Evolutionary conservation across 2,888 invertebrate species (phyloP).

Genomic region (Volucella inanis): DNA sequence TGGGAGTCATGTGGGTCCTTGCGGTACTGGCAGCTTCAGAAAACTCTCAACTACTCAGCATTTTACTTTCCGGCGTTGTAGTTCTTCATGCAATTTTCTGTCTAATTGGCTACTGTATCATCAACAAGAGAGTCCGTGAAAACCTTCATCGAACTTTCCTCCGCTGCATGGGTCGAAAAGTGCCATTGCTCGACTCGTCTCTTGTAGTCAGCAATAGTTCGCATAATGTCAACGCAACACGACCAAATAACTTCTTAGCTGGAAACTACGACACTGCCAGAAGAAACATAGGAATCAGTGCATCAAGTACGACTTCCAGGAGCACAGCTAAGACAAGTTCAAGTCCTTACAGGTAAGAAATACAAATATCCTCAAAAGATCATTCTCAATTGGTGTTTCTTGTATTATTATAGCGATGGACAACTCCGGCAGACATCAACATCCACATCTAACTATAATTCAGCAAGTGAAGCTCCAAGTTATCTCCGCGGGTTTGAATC

Average conservation of each 20-base stretch:
- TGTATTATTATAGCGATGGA: slow-evolving; percentile 86
- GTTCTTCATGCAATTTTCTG: slow-evolving; percentile 92
- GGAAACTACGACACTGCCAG: slow-evolving; percentile 85
- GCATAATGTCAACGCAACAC: slow-evolving; percentile 87
- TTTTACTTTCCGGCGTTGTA: slow-evolving; percentile 90
- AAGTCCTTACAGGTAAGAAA: slow-evolving; percentile 90
- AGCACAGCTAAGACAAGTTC: slow-evolving; percentile 97
- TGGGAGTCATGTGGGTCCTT: slow-evolving; percentile 93
- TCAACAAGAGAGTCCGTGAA: slow-evolving; percentile 92
- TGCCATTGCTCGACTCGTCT: slow-evolving; percentile 90
- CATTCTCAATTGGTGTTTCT: not conserved
- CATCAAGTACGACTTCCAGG: slow-evolving; percentile 96
- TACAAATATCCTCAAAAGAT: not conserved
- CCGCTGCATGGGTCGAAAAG: slow-evolving; percentile 91
- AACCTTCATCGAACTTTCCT: slow-evolving; percentile 86
- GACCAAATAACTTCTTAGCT: slow-evolving; percentile 81
- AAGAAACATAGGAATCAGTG: slow-evolving; percentile 95
- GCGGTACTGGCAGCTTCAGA: slow-evolving; percentile 91
- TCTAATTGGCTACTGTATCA: slow-evolving; percentile 92
- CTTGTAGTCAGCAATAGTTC: slow-evolving; percentile 90
- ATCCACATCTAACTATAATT: slow-evolving; percentile 94
- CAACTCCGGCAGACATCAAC: slow-evolving; percentile 93
- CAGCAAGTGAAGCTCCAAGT: slow-evolving; percentile 90
- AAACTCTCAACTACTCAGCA: slow-evolving; percentile 88
- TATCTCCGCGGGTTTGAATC: slow-evolving; percentile 85